Percentiles rank a stretch among this genome's conserved stretches.
These are phyloP conservation scores for Trichoplusia ni DNA, from an alignment of 1,140 invertebrate species.

Conservation along the genomic window DNA sequence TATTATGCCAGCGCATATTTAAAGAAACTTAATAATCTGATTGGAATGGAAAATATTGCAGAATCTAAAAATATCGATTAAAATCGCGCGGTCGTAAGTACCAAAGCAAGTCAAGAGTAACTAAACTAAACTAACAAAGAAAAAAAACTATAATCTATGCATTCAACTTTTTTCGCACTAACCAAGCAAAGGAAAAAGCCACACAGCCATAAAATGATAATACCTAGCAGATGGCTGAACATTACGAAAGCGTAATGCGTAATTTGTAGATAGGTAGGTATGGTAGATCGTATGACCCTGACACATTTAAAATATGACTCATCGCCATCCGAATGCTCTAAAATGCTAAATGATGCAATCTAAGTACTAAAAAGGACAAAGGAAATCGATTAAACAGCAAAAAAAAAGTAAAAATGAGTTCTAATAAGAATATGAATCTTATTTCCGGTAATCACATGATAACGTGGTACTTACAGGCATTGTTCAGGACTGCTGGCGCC, in stretches of 20 bases:
- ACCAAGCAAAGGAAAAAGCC: neutral
- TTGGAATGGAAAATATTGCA: too few species aligned
- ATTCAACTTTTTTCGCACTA: too few species aligned
- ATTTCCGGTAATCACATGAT: slow-evolving; percentile 66
- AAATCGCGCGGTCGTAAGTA: too few species aligned
- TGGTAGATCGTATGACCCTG: slow-evolving; percentile 15
- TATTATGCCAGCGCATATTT: too few species aligned
- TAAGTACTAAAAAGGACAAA: neutral
- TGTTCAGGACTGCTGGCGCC: slow-evolving; percentile 50
- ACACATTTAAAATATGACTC: slow-evolving; percentile 25
- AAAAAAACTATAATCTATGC: too few species aligned
- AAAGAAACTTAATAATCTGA: too few species aligned
- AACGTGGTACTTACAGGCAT: slow-evolving; percentile 71
- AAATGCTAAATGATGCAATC: neutral
- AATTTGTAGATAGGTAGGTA: slow-evolving; percentile 9
- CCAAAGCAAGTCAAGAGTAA: too few species aligned
- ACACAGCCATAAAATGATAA: neutral
- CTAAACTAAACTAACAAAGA: too few species aligned
- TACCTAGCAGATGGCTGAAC: slow-evolving; percentile 16
- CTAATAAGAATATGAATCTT: slow-evolving; percentile 12
- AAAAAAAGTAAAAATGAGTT: slow-evolving; percentile 4
- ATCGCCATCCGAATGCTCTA: neutral
- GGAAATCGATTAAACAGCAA: neutral
- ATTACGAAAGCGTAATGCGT: slow-evolving; percentile 12
- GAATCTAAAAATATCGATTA: too few species aligned